Evolutionary conservation across 1,140 invertebrate genomes (phyloP).

Genomic region (Lysiphlebus fabarum): DNA sequence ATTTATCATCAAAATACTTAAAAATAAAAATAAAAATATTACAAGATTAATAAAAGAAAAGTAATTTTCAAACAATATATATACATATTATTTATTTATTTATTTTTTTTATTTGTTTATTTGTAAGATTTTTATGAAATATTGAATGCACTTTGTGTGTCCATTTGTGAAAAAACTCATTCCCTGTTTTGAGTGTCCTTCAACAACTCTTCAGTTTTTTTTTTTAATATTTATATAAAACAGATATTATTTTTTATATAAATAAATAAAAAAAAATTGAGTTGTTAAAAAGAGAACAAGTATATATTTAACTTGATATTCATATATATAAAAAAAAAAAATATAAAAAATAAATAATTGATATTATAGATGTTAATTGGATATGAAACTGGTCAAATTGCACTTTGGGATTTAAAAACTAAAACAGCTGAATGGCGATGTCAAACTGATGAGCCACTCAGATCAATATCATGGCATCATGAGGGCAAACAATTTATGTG

Average conservation of each 20-base stretch:
- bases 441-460: conserved; percentile 74
- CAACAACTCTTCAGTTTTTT: no score
- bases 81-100: no score
- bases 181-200: no score
- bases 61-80: not conserved
- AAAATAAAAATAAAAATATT: not conserved
- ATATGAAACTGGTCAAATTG: conserved; percentile 91
- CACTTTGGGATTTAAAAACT: conserved; percentile 91
- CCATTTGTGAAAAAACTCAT: no score
- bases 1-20: not conserved
- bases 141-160: no score
- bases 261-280: no score
- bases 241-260: no score
- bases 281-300: no score
- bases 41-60: not conserved
- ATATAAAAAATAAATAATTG: not conserved
- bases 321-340: not conserved
- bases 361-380: conserved; percentile 85
- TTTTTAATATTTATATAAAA: no score
- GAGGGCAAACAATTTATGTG: conserved; percentile 98
- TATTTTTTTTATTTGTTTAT: no score
- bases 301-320: no score
- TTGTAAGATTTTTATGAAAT: no score
- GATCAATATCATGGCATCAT: conserved; percentile 91
- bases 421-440: conserved; percentile 79